Percentiles rank a stretch among this genome's conserved stretches.
These are phyloP conservation scores for Mormyrus iriodes DNA, from an alignment of 2,113 vertebrate species.

Conservation along the genomic window DNA sequence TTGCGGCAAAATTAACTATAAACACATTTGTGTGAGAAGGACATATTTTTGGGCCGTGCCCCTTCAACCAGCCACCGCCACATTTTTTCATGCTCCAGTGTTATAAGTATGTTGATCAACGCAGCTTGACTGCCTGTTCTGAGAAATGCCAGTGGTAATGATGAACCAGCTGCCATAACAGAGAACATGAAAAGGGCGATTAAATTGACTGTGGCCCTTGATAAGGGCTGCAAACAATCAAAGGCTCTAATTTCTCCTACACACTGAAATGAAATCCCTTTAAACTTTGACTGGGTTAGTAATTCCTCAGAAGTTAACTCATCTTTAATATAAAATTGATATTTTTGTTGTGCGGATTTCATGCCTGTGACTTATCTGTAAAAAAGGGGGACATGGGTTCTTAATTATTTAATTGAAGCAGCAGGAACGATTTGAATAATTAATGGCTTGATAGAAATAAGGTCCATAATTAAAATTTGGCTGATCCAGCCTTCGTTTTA, in stretches of 20 bases:
- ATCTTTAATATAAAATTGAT: slow-evolving; percentile 1
- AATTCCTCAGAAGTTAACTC: slow-evolving; percentile 2
- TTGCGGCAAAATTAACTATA: not conserved
- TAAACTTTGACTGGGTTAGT: not conserved
- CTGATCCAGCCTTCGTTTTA: slow-evolving; percentile 1
- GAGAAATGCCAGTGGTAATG: not conserved
- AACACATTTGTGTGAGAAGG: not conserved
- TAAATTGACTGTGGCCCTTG: not conserved
- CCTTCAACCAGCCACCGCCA: not conserved
- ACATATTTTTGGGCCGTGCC: not conserved
- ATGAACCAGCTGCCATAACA: not conserved
- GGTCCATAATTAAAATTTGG: slow-evolving; percentile 20
- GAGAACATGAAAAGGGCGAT: not conserved
- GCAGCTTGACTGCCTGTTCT: not conserved
- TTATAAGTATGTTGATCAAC: not conserved
- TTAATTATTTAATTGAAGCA: slow-evolving; percentile 30
- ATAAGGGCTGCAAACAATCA: not conserved
- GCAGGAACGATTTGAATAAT: slow-evolving; percentile 24
- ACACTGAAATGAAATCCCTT: not conserved
- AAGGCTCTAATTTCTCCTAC: not conserved
- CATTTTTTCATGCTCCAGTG: not conserved
- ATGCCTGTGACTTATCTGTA: slow-evolving; percentile 14
- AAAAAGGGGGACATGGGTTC: slow-evolving; percentile 17
- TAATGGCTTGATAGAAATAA: slow-evolving; percentile 21
- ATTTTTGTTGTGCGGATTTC: slow-evolving; percentile 2